Evolutionary conservation across 2,113 vertebrate species (phyloP).

Genomic region (Python bivittatus): DNA sequence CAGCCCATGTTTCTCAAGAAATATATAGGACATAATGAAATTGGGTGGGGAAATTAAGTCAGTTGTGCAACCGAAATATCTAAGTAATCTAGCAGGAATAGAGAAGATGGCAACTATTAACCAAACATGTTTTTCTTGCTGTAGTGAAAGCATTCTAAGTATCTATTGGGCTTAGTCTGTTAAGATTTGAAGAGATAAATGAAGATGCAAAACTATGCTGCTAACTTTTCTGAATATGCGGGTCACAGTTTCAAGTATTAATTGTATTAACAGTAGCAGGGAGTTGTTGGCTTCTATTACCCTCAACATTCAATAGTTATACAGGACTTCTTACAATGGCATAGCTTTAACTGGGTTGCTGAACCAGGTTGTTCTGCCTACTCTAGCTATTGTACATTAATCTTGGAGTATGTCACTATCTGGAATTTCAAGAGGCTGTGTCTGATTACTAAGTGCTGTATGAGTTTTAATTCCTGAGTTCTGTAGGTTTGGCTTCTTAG

Average conservation of each 20-base stretch:
- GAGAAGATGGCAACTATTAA: background rate
- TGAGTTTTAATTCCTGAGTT: no score
- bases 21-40: background rate
- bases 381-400: background rate
- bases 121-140: background rate
- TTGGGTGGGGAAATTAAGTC: background rate
- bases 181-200: background rate
- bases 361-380: background rate
- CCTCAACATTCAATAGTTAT: background rate
- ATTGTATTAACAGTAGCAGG: background rate
- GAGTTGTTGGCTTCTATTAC: background rate
- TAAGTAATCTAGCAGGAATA: background rate
- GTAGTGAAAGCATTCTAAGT: background rate
- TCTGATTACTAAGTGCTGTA: no score
- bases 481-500: no score
- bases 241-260: background rate
- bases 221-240: background rate
- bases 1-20: background rate
- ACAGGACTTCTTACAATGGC: background rate
- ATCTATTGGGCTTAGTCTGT: background rate
- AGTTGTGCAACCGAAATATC: background rate
- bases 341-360: background rate
- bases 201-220: background rate
- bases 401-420: background rate
- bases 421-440: background rate